A percentile compares a stretch with the other conserved stretches of the same genome.
Conservation (phyloP, 2,113 vertebrate genomes). For the Ailurus styani region DNA sequence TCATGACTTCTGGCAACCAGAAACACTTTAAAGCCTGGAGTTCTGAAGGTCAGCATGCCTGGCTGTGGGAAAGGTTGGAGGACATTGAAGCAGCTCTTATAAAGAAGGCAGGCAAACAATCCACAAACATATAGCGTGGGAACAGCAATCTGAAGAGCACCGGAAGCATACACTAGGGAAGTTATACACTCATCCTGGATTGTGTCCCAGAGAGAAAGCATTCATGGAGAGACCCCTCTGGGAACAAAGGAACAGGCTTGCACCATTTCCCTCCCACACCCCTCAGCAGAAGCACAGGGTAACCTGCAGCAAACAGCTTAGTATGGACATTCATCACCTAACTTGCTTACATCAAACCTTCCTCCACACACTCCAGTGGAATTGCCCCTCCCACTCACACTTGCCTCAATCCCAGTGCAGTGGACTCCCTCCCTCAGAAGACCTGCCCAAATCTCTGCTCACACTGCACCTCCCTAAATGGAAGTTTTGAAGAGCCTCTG, state of each 20-base stretch:
- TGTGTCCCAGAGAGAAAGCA: background rate
- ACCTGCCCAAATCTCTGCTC: background rate
- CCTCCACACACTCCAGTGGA: background rate
- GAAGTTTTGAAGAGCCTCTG: background rate
- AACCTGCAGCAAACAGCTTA: background rate
- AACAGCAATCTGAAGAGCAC: background rate
- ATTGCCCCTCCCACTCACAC: background rate
- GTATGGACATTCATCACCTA: background rate
- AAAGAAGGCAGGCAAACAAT: background rate
- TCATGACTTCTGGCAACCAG: background rate
- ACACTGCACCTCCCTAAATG: background rate
- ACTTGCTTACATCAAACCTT: background rate
- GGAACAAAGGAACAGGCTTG: background rate
- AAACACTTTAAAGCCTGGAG: background rate
- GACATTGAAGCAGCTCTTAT: background rate
- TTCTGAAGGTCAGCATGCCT: background rate
- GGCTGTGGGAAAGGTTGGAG: background rate
- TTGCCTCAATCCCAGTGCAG: background rate
- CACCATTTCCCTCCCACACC: background rate
- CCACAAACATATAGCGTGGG: background rate
- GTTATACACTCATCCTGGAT: background rate
- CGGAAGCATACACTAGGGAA: background rate
- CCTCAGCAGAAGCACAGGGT: background rate
- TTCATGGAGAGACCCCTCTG: background rate
- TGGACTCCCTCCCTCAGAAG: background rate